Conservation (phyloP, 2,797 vertebrate species). For the Parauchenoglanis punctatus region DNA sequence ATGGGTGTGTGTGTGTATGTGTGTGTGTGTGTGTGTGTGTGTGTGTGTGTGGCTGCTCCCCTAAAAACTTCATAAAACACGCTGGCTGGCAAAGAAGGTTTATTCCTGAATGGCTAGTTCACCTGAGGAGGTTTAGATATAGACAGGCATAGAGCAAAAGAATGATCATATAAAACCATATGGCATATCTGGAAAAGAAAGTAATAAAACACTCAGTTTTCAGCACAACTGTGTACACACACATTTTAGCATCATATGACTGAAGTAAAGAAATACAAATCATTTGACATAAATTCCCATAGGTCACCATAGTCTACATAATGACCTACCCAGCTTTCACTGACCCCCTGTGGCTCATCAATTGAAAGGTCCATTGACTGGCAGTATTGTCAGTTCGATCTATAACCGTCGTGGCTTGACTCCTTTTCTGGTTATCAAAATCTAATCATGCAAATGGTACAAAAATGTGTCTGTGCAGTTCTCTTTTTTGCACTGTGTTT, state of each 20-base stretch:
- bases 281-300: constrained; percentile 37
- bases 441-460: constrained; percentile 15
- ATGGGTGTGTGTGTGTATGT: constrained; percentile 7
- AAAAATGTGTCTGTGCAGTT: constrained; percentile 1
- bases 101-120: constrained; percentile 46
- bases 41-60: constrained; percentile 34
- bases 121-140: constrained; percentile 47
- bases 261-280: constrained; percentile 17
- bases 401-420: constrained; percentile 47
- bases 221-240: not conserved
- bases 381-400: constrained; percentile 53
- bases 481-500: not conserved
- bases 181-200: constrained; percentile 11
- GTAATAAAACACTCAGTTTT: constrained; percentile 13
- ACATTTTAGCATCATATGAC: not conserved
- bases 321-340: constrained; percentile 40
- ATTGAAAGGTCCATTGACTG: constrained; percentile 45
- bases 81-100: constrained; percentile 37
- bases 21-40: not conserved
- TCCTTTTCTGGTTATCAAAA: constrained; percentile 37
- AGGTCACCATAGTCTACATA: constrained; percentile 50
- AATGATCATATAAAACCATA: constrained; percentile 12
- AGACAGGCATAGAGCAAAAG: constrained; percentile 36
- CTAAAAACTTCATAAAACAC: constrained; percentile 51
- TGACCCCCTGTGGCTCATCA: constrained; percentile 56